Conservation (phyloP, 2,797 vertebrate species). For the Melanotaenia parkinsoni region DNA sequence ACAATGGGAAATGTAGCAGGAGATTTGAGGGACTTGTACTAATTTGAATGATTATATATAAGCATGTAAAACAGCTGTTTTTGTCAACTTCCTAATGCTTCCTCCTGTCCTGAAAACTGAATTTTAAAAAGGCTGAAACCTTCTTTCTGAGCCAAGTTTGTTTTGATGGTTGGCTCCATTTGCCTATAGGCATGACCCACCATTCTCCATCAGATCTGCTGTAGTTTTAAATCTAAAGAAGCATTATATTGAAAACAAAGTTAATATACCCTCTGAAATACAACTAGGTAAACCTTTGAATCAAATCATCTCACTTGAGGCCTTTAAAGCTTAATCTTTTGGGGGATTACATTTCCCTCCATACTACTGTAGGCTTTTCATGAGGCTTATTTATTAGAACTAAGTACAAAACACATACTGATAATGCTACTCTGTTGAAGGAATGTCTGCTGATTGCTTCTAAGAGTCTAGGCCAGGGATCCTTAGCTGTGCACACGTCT, state of each 20-base stretch:
- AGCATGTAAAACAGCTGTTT: neutral
- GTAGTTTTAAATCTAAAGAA: neutral
- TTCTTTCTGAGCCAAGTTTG: neutral
- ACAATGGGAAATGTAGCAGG: conserved; percentile 14
- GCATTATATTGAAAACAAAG: neutral
- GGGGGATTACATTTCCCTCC: neutral
- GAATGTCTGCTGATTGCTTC: neutral
- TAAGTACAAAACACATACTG: neutral
- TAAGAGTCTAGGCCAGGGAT: too few species aligned
- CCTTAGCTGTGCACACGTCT: too few species aligned
- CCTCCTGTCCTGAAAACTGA: neutral
- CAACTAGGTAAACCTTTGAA: too few species aligned
- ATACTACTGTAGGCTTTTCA: too few species aligned
- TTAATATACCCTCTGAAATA: too few species aligned
- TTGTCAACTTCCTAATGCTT: neutral
- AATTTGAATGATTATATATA: neutral
- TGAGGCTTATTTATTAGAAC: too few species aligned
- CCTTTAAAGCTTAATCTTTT: neutral
- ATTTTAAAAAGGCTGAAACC: neutral
- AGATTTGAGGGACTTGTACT: neutral
- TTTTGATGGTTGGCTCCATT: neutral
- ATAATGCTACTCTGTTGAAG: neutral
- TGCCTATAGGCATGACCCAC: neutral
- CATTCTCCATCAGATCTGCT: neutral
- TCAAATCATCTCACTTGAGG: too few species aligned